These are phyloP conservation scores for Pilophorus perplexus DNA, from an alignment of 2,888 invertebrate genomes.

Conservation along the genomic window DNA sequence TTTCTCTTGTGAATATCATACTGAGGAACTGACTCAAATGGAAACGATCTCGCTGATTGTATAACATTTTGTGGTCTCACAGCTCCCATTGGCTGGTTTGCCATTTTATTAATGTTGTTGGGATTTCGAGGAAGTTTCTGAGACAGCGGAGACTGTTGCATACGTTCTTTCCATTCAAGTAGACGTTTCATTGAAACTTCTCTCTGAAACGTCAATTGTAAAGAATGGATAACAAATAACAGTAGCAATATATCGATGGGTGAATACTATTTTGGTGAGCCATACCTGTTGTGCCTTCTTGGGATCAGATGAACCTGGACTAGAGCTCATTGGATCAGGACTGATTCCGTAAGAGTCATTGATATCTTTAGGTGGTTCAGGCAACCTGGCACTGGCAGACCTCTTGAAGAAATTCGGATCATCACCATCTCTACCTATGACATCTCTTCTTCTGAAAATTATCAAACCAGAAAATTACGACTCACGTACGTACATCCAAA, in stretches of 20 bases:
- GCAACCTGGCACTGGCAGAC: constrained; percentile 78
- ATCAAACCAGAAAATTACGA: too few relatives aligned
- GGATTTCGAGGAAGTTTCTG: constrained; percentile 54
- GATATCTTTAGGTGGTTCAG: constrained; percentile 51
- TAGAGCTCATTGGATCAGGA: not conserved
- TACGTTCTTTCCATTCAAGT: constrained; percentile 88
- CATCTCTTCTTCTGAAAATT: constrained; percentile 18
- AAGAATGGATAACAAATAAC: too few relatives aligned
- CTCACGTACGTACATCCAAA: too few relatives aligned
- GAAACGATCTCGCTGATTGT: too few relatives aligned
- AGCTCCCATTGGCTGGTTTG: too few relatives aligned
- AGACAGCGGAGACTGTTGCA: constrained; percentile 84
- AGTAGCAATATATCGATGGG: too few relatives aligned
- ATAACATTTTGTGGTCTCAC: too few relatives aligned
- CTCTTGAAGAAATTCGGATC: constrained; percentile 62
- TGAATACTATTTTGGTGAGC: not conserved
- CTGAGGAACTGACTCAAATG: too few relatives aligned
- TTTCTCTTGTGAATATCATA: too few relatives aligned
- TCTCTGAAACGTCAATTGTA: too few relatives aligned
- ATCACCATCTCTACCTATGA: not conserved
- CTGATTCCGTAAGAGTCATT: constrained; percentile 7
- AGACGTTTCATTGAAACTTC: constrained; percentile 90
- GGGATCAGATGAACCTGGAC: not conserved
- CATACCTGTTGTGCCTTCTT: constrained; percentile 34
- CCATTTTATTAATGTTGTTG: not conserved